These are phyloP conservation scores for Telmatochromis sp. DNA, from an alignment of 2,113 vertebrate species.

Conservation along the genomic window DNA sequence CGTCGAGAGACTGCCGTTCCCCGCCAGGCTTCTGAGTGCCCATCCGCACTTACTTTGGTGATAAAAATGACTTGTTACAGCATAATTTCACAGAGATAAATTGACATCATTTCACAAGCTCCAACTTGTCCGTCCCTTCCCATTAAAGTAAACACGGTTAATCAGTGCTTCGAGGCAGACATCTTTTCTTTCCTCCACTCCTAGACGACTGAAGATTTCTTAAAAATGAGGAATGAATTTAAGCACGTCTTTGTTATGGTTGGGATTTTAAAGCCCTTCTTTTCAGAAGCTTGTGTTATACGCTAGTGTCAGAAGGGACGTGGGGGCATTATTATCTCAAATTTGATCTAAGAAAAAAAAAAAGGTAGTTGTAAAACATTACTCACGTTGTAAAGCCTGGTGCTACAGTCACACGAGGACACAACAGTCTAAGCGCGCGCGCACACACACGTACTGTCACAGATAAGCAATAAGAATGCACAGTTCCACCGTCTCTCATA, in stretches of 20 bases:
- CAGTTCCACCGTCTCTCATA: not conserved
- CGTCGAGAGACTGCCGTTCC: not conserved
- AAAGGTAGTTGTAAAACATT: constrained; percentile 9
- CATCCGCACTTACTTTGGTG: constrained; percentile 47
- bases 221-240: constrained; percentile 24
- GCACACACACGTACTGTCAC: not conserved
- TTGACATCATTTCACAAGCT: constrained; percentile 33
- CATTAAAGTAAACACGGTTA: constrained; percentile 14
- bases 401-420: constrained; percentile 11
- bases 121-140: constrained; percentile 5
- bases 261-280: constrained; percentile 30
- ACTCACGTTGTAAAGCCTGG: not conserved
- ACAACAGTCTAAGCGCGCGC: not conserved
- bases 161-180: constrained; percentile 21
- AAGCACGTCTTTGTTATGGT: constrained; percentile 13
- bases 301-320: not conserved
- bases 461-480: not conserved
- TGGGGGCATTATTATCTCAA: not conserved
- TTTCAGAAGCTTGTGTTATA: not conserved
- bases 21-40: not conserved
- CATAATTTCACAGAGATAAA: constrained; percentile 35
- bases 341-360: not conserved
- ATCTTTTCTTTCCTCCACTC: not conserved
- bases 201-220: not conserved
- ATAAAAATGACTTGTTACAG: constrained; percentile 30